Base-by-base conservation (phyloP, 2,797 vertebrate species). In the Helostoma temminkii region DNA sequence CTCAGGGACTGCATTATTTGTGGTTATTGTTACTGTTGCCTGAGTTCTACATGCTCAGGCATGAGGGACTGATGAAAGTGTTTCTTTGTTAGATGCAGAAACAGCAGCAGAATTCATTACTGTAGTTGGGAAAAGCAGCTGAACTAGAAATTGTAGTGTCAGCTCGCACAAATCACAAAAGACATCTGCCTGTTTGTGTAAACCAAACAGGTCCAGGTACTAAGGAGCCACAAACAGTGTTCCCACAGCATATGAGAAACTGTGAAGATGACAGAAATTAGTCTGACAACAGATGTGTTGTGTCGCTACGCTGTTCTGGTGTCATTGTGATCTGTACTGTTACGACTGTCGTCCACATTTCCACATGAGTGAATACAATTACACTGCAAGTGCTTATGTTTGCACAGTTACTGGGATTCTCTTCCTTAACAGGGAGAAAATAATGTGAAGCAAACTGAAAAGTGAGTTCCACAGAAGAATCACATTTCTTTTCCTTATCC, bases 11-110 rank as follows among this genome's bases (percentile, higher is more conserved):
- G 50, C 53, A 64, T 65, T 46, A 30, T 66, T 74, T 69, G 26
- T 78, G 63, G 36, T 46, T 71, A 52, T 64, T 78, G 47, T 70
- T 62, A 28, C 10, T 73, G 48, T 61, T 55, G 63, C 46, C 47
- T 61, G 53, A 59, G 57, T 41, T 59, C 19, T 62, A n/a, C 34
- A 36, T 37, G 64, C 39, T 78, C 37, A 41, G 45, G 11, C 48
- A 28, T 37, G 43, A 47, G 45, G 25, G 45, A 22, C 56, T 66
- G 58, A 66, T 73, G 28, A 69, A 67, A 57, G n/a, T 16, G 19
- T 36, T 65, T 57, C 26, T 64, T 60, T 73, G 41, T 28, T 59
- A 32, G 41, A 48, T 25, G 37, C 48, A 25, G 19, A 9, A 43
- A 58, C 55, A 26, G 14, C 26, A 57, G 25, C 1, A 41, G 24